phyloP scores from a whole-genome alignment of 2,113 vertebrate species.

The Solea senegalensis region DNA sequence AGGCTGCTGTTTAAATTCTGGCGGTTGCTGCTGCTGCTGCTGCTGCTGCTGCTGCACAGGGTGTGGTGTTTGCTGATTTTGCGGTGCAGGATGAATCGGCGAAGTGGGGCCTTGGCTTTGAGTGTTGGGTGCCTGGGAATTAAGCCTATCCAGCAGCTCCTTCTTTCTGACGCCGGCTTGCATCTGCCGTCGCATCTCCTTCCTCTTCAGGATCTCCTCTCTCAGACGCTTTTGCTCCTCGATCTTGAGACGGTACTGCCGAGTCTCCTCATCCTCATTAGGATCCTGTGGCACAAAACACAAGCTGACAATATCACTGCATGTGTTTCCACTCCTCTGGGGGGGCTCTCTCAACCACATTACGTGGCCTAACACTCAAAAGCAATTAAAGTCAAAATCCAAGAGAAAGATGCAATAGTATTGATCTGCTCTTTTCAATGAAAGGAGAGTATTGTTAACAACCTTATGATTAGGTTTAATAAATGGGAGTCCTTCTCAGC shows the following conservation, averaged over 20 bases:
- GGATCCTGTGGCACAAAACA: constrained; percentile 81
- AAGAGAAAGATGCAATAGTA: constrained; percentile 42
- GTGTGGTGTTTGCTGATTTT: constrained; percentile 39
- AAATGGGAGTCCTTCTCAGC: constrained; percentile 84
- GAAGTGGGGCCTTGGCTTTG: constrained; percentile 52
- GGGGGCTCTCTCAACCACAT: constrained; percentile 1
- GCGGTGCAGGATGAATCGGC: constrained; percentile 35
- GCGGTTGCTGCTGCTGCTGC: background rate
- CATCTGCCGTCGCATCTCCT: constrained; percentile 94
- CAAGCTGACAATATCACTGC: constrained; percentile 12
- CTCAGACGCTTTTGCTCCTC: constrained; percentile 96
- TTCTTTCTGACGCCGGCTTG: constrained; percentile 94
- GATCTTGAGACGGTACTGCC: constrained; percentile 93
- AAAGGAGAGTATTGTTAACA: constrained; percentile 85
- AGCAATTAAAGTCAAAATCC: constrained; percentile 48
- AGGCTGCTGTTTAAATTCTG: constrained; percentile 17
- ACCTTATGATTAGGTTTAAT: constrained; percentile 89
- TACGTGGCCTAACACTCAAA: constrained; percentile 6
- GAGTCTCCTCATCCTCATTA: constrained; percentile 94
- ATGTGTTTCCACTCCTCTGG: background rate
- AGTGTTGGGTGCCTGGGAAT: constrained; percentile 78
- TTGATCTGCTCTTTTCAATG: constrained; percentile 52
- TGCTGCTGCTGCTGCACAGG: constrained; percentile 17
- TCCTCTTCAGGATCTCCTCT: constrained; percentile 93
- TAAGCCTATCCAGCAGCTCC: constrained; percentile 90